Evolutionary conservation across 2,888 invertebrate genomes (phyloP), one percentile per base, ranked within the genome.

Genomic region (Thereva nobilitata): DNA sequence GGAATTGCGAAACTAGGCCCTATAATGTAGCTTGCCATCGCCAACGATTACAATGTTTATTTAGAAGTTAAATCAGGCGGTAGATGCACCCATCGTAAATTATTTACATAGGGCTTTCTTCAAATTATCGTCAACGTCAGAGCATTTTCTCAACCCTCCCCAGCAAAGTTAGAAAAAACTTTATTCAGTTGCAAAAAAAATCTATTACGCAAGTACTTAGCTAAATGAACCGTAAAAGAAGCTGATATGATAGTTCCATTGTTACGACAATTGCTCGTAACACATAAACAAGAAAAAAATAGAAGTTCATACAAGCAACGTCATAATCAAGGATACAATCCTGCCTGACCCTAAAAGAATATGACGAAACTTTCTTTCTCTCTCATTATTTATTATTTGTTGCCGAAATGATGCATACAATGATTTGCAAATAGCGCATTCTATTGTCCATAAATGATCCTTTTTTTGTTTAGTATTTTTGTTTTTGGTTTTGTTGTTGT

Each of bases 231-330:
- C 59, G 59, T 59, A 23, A 37, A 45, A 12, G 38, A 47, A 23
- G 23, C 59, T 37, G 59, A 59, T 59, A 59, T 59, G 59, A 59
- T 59, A 47, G 47, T 47, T 37, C 35, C 59, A 59, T 49, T 59
- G 59, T 23, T 59, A 59, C 38, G 59, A 47, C 59, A 59, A 59
- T 59, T 59, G 59, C 47, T 59, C 59, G 10, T 45, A 47, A 59
- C 45, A 23, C 45, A 23, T 47, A 47, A 59, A 23, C 23, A 23
- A 23, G 2, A 23, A 23, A 23, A 23, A 23, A 23, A 23, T 23
- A 59, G 45, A 47, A 37, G 59, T 59, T 47, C 59, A 47, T 59
- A 47, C 49, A 47, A 23, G 23, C 47, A 38, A 59, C 38, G 42
- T 59, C 45, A 59, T 59, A 45, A 49, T 23, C 38, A 59, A 38